A percentile compares a stretch with the other conserved stretches of the same genome.
These are phyloP conservation scores for Acrobasis suavella DNA, from an alignment of 2,888 invertebrate genomes.

Conservation along the genomic window DNA sequence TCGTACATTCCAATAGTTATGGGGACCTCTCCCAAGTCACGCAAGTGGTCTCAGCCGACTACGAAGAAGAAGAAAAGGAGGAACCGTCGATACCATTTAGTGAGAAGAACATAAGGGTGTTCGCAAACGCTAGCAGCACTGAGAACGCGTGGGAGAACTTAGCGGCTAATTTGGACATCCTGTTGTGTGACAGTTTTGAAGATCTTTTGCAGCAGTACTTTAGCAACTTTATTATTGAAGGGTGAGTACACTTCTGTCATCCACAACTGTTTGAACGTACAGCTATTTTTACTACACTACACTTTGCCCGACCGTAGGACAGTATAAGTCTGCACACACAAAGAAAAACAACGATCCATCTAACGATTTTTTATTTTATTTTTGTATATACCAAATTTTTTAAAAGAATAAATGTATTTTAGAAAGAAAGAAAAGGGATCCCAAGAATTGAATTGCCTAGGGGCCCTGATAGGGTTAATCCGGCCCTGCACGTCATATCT, in stretches of 20 bases:
- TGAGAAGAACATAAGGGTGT: slow-evolving; percentile 82
- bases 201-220: slow-evolving; percentile 92
- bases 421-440: too few relatives aligned
- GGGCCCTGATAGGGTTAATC: too few relatives aligned
- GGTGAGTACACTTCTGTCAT: slow-evolving; percentile 67
- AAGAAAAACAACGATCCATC: too few relatives aligned
- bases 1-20: slow-evolving; percentile 66
- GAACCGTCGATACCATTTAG: slow-evolving; percentile 84
- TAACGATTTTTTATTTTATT: too few relatives aligned
- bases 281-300: too few relatives aligned
- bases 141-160: slow-evolving; percentile 79
- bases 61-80: slow-evolving; percentile 85
- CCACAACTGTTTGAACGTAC: too few relatives aligned
- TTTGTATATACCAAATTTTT: too few relatives aligned
- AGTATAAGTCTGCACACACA: too few relatives aligned
- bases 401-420: too few relatives aligned
- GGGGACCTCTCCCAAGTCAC: slow-evolving; percentile 91
- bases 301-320: too few relatives aligned
- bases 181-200: slow-evolving; percentile 91
- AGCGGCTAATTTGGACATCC: slow-evolving; percentile 91
- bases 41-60: slow-evolving; percentile 90
- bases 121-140: slow-evolving; percentile 55
- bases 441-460: too few relatives aligned
- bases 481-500: too few relatives aligned
- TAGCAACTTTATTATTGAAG: slow-evolving; percentile 90